These are phyloP conservation scores for Orchesella flavescens DNA, from an alignment of 2,888 invertebrate genomes.

Conservation along the genomic window DNA sequence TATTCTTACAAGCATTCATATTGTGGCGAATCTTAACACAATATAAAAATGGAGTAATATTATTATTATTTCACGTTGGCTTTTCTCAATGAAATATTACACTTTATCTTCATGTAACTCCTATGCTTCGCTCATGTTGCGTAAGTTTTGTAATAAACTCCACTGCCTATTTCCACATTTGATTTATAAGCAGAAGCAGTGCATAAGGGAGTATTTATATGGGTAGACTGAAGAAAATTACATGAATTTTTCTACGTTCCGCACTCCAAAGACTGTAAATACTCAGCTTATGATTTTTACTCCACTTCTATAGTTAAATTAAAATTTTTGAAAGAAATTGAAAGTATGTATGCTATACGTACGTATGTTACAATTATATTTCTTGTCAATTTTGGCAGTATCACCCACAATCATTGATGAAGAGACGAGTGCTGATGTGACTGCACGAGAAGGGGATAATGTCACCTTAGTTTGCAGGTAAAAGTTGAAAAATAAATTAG, in stretches of 20 bases:
- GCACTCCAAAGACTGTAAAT: too few relatives aligned
- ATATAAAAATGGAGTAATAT: background rate
- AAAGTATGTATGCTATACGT: too few relatives aligned
- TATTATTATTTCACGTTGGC: background rate
- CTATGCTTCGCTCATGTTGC: background rate
- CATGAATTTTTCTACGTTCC: too few relatives aligned
- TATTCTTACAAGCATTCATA: too few relatives aligned
- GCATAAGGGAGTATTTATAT: too few relatives aligned
- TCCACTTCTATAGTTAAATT: too few relatives aligned
- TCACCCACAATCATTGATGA: conserved; percentile 86
- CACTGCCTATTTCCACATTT: background rate
- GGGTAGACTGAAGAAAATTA: too few relatives aligned
- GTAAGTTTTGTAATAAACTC: background rate
- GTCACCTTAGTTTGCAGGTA: conserved; percentile 80
- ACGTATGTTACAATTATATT: too few relatives aligned
- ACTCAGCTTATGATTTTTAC: too few relatives aligned
- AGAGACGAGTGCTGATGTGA: conserved; percentile 84
- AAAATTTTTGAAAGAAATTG: too few relatives aligned
- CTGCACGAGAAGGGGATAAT: conserved; percentile 84
- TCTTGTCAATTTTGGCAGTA: conserved; percentile 74
- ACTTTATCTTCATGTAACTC: background rate
- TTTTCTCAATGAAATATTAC: too few relatives aligned
- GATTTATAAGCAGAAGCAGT: background rate
- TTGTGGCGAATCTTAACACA: background rate
- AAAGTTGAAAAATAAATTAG: background rate